phyloP scores from a whole-genome alignment of 2,888 invertebrate genomes.

The Trachelus stipa region DNA sequence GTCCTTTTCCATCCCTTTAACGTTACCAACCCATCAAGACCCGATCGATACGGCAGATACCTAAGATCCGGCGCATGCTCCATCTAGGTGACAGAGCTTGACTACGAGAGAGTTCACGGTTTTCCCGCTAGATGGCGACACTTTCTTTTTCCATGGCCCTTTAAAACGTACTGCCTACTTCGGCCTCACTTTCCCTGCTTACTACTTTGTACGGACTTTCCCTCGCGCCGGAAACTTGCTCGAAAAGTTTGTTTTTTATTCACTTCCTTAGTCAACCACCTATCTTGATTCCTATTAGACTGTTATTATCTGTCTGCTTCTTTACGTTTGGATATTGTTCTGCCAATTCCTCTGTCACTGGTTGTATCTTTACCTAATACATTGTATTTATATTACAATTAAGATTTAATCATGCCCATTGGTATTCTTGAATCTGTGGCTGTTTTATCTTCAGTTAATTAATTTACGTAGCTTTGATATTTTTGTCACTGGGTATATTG shows the following conservation, averaged over 20 bases:
- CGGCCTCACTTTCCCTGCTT: background rate
- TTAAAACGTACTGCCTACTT: background rate
- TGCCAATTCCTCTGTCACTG: background rate
- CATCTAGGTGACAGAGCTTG: conserved; percentile 4
- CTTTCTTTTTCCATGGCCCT: conserved; percentile 35
- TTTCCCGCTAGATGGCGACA: conserved; percentile 47
- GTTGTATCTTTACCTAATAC: background rate
- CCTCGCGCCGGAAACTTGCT: background rate
- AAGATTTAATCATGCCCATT: background rate
- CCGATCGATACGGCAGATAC: conserved; percentile 65
- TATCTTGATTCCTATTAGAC: background rate
- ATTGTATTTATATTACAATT: background rate
- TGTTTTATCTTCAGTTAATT: background rate
- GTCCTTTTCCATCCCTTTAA: conserved; percentile 15
- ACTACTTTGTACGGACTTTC: background rate
- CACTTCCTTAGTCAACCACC: background rate
- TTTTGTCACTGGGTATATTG: background rate
- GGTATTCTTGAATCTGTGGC: background rate
- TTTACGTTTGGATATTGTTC: background rate
- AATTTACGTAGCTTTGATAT: background rate
- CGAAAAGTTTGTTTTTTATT: background rate
- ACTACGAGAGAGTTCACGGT: conserved; percentile 35
- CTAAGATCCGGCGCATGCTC: conserved; percentile 62
- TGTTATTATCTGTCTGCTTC: background rate
- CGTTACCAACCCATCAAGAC: conserved; percentile 15